Evolutionary conservation across 2,113 vertebrate species (phyloP).

Genomic region (Phalacrocorax brasilianus): DNA sequence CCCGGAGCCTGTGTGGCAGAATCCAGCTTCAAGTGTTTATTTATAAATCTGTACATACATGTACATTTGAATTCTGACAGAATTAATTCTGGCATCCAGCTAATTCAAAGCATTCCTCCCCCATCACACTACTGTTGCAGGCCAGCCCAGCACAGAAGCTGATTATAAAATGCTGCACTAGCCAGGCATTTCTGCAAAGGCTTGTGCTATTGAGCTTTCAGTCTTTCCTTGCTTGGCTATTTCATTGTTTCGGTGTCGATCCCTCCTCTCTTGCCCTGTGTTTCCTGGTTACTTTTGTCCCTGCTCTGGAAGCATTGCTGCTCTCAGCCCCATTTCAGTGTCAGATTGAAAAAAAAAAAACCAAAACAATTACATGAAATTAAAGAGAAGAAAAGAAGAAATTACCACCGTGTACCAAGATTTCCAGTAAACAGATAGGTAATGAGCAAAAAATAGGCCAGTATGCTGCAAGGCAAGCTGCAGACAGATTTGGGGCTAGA

Average conservation of each 20-base stretch:
- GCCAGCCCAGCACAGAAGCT: constrained; percentile 62
- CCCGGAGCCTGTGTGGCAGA: background rate
- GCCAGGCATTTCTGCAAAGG: constrained; percentile 67
- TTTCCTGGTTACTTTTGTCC: constrained; percentile 71
- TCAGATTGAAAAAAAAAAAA: background rate
- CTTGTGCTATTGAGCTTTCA: constrained; percentile 71
- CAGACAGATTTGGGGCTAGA: constrained; percentile 13
- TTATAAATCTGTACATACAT: constrained; percentile 55
- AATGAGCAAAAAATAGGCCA: constrained; percentile 17
- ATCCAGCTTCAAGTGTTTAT: constrained; percentile 39
- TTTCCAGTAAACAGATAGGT: constrained; percentile 51
- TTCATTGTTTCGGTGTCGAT: constrained; percentile 66
- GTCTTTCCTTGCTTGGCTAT: constrained; percentile 68
- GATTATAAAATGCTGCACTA: constrained; percentile 62
- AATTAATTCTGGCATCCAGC: constrained; percentile 63
- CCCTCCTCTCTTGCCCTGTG: constrained; percentile 68
- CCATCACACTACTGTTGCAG: constrained; percentile 57
- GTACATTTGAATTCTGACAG: constrained; percentile 65
- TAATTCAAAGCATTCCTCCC: constrained; percentile 68
- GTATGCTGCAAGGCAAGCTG: background rate
- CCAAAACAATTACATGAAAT: constrained; percentile 21
- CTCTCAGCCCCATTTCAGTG: constrained; percentile 51
- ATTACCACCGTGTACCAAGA: background rate
- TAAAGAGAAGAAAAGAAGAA: constrained; percentile 29
- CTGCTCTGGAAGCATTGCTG: constrained; percentile 59